Evolutionary conservation across 92 coral and sea anemone genomes (phyloP).

Genomic region (Nematostella vectensis): DNA sequence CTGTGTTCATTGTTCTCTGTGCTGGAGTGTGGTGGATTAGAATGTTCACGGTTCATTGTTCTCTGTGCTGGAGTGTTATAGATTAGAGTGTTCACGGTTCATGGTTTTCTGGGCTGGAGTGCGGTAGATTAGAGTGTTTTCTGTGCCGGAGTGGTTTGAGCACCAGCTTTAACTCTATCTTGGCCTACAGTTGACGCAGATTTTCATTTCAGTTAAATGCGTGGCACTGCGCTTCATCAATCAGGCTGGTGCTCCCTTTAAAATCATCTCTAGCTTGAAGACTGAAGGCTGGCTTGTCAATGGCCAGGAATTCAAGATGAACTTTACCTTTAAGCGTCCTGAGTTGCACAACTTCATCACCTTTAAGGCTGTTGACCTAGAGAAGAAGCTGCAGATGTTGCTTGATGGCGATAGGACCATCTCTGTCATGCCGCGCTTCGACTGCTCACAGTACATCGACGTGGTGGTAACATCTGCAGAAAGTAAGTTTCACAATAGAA

Average conservation of each 20-base stretch:
- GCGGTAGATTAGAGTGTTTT: too few species aligned
- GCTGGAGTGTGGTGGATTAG: too few species aligned
- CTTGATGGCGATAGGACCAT: conserved; percentile 90
- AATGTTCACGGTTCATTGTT: too few species aligned
- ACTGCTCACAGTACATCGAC: conserved; percentile 62
- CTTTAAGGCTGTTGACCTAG: conserved; percentile 58
- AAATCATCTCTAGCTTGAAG: conserved; percentile 53
- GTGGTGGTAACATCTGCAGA: conserved; percentile 64
- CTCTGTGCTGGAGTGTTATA: too few species aligned
- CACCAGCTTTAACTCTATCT: too few species aligned
- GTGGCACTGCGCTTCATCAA: conserved; percentile 74
- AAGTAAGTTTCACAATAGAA: conserved; percentile 33
- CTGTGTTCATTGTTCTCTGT: too few species aligned
- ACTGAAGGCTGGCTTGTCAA: conserved; percentile 46
- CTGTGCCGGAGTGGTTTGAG: too few species aligned
- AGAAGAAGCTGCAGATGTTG: conserved; percentile 28
- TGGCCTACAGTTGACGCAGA: too few species aligned
- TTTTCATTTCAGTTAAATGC: conserved; percentile 85
- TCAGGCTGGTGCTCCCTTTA: conserved; percentile 37
- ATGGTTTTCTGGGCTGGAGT: too few species aligned
- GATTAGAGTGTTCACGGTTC: too few species aligned
- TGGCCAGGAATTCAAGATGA: conserved; percentile 57
- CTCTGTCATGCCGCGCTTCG: conserved; percentile 70
- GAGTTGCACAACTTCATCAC: conserved; percentile 73
- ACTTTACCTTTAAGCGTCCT: conserved; percentile 72